Percentiles rank a stretch among this genome's conserved stretches.
Conservation (phyloP, 2,113 vertebrate species). For the Callipepla californica region DNA sequence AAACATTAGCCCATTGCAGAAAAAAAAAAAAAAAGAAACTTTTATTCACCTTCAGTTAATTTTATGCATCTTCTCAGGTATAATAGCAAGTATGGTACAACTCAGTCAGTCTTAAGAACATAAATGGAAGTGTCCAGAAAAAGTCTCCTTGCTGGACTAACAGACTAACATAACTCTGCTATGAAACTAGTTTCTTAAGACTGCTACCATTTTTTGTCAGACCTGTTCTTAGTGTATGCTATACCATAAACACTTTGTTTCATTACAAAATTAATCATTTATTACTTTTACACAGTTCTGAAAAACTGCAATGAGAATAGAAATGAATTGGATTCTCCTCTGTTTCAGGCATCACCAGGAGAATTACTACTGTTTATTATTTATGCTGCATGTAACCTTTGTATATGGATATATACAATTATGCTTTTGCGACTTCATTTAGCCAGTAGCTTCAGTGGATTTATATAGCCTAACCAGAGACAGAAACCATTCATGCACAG, state of each 20-base stretch:
- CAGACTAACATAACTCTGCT: not conserved
- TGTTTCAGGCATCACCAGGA: not conserved
- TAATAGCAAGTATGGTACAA: not conserved
- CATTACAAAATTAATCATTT: not conserved
- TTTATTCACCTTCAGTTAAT: not conserved
- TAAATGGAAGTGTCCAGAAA: not conserved
- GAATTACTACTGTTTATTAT: not conserved
- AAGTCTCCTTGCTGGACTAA: not conserved
- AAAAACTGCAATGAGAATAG: not conserved
- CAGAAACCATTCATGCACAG: not conserved
- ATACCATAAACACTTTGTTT: not conserved
- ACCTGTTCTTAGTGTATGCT: not conserved
- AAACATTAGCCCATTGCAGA: slow-evolving; percentile 25
- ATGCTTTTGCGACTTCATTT: not conserved
- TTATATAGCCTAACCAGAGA: not conserved
- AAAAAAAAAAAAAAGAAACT: not conserved
- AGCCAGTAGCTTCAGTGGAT: not conserved
- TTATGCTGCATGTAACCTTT: not conserved
- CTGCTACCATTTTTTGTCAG: not conserved
- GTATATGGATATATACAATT: not conserved
- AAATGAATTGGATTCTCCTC: not conserved
- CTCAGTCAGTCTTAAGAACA: not conserved
- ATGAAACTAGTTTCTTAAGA: not conserved
- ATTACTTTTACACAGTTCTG: not conserved
- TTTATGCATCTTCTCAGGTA: not conserved